These are phyloP conservation scores for Epirrhoe alternata DNA, from an alignment of 2,888 invertebrate species.

Conservation along the genomic window DNA sequence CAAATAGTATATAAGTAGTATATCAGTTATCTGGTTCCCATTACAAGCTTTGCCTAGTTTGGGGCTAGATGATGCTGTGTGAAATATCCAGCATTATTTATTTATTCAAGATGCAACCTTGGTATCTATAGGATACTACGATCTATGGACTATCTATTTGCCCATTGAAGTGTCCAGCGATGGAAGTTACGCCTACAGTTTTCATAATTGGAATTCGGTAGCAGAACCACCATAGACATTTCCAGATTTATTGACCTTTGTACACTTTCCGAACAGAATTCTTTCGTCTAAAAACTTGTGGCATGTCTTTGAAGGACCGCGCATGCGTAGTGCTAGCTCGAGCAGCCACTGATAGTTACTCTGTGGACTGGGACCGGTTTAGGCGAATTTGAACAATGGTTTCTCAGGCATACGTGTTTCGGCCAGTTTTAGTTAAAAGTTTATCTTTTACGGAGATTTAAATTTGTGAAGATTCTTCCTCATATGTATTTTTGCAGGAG, in stretches of 20 bases:
- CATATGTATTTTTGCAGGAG: neutral
- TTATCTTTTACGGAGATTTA: neutral
- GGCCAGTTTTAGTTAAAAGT: constrained; percentile 14
- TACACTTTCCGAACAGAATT: constrained; percentile 40
- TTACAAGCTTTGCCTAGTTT: no score
- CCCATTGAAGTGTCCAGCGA: constrained; percentile 10
- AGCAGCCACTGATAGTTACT: constrained; percentile 10
- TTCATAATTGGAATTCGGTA: constrained; percentile 40
- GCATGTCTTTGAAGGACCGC: constrained; percentile 60
- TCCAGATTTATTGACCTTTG: constrained; percentile 34
- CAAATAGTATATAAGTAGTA: no score
- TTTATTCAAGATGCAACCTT: neutral
- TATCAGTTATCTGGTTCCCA: no score
- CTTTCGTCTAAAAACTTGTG: constrained; percentile 40
- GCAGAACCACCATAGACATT: constrained; percentile 28
- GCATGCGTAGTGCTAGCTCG: constrained; percentile 61
- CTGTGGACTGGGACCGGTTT: constrained; percentile 75
- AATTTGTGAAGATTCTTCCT: neutral
- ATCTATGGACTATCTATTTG: neutral
- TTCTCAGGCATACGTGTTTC: constrained; percentile 41
- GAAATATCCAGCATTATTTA: no score
- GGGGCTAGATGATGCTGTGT: no score
- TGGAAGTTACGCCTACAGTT: constrained; percentile 22
- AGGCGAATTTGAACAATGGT: constrained; percentile 79
- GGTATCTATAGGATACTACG: neutral